Evolutionary conservation across 2,888 invertebrate species (phyloP).

Genomic region (Psylliodes chrysocephalus): DNA sequence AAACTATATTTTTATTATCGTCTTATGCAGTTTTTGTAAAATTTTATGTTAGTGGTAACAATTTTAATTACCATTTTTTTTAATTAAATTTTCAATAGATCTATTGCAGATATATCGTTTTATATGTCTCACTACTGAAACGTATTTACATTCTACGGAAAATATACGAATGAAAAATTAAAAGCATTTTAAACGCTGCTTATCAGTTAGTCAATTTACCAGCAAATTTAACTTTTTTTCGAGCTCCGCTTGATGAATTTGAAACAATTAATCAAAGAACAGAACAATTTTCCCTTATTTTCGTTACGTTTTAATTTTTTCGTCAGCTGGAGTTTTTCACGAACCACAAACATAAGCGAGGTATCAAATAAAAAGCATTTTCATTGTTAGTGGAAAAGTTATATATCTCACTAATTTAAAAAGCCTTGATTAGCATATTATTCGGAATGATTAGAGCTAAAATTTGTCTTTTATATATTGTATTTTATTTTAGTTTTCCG

Average conservation of each 20-base stretch:
- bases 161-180: slow-evolving; percentile 1
- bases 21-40: too few relatives aligned
- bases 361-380: slow-evolving; percentile 11
- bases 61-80: too few relatives aligned
- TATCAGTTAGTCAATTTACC: slow-evolving; percentile 17
- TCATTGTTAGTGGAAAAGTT: slow-evolving; percentile 10
- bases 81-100: too few relatives aligned
- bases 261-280: slow-evolving; percentile 18
- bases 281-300: slow-evolving; percentile 11
- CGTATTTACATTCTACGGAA: not conserved
- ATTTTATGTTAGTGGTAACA: too few relatives aligned
- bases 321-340: slow-evolving; percentile 4
- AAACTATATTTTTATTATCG: too few relatives aligned
- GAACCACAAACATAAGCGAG: not conserved
- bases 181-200: slow-evolving; percentile 8
- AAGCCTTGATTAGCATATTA: too few relatives aligned
- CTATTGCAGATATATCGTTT: too few relatives aligned
- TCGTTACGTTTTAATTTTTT: not conserved
- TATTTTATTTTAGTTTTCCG: too few relatives aligned
- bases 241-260: slow-evolving; percentile 9
- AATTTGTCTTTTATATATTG: too few relatives aligned
- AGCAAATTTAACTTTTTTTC: slow-evolving; percentile 16
- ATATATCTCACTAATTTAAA: not conserved
- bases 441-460: too few relatives aligned
- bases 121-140: too few relatives aligned